Base-by-base conservation (phyloP, 2,888 invertebrate species). In the Perizoma flavofasciatum region DNA sequence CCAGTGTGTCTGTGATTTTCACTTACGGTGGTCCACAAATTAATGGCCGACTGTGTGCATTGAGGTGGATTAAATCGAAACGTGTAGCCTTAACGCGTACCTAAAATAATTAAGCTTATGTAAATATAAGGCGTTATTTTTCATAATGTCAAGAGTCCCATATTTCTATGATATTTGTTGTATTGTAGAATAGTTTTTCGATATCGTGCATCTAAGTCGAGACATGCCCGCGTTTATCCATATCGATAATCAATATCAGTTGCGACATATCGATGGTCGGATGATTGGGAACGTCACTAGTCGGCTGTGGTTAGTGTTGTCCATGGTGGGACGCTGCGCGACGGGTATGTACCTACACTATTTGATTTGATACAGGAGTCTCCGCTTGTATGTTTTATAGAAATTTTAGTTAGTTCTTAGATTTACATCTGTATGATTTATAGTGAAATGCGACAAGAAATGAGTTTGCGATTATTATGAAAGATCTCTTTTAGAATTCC, bases 201-300 rank as follows among this genome's bases (percentile, higher is more conserved):
- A 50, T 47, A 55, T 60, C 40, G 49, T 49, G 46, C 48, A 43
- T 51, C 2, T 22, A 33, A 54, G 56, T 54, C 5, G 61, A 63
- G 60, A 56, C 63, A 55, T 55, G 55, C 60, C 49, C 60, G 37
- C 9, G 10, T 39, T 34, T 11, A 57, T 62, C 63, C 74, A 73
- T 72, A 71, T 71, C 72, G 71, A 67, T 61, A 57, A 58, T 58
- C 56, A 54, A 75, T 77, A 75, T 75, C 74, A 73, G 55, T 63
- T 59, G 55, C 48, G 51, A 75, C 75, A 75, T 75, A 77, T 77
- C 77, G 69, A 59, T 37, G 7, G 37, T 7, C 22, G 22, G 37
- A 37, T 63, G 51, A 49, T 55, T 47, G 33, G 63, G 61, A 50
- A 49, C 61, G 53, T 56, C 64, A 45, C 59, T 63, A 43, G 10